Evolutionary conservation across 92 coral and sea anemone species (phyloP).

Genomic region (Siderastrea siderea): DNA sequence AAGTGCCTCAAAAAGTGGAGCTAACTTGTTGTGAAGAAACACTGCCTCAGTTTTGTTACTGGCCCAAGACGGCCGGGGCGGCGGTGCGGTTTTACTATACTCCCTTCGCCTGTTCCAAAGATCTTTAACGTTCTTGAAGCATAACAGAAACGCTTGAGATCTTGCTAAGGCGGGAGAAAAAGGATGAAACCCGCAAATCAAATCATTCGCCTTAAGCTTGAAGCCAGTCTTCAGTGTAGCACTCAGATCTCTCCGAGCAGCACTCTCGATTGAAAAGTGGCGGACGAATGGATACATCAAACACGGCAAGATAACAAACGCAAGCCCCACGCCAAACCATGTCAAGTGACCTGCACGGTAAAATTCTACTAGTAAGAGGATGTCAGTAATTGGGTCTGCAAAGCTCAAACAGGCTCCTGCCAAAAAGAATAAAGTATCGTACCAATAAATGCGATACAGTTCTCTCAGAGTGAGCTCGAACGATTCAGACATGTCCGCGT

Average conservation of each 20-base stretch:
- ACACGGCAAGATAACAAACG: conserved; percentile 43
- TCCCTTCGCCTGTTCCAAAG: background rate
- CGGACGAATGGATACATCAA: conserved; percentile 15
- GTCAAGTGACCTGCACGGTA: conserved; percentile 35
- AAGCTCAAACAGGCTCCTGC: conserved; percentile 21
- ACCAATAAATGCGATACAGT: conserved; percentile 33
- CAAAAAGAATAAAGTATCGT: conserved; percentile 32
- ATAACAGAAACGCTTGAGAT: conserved; percentile 12
- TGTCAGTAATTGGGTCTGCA: conserved; percentile 51
- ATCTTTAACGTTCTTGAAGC: conserved; percentile 13
- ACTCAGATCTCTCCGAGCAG: background rate
- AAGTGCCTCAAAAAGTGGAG: conserved; percentile 47
- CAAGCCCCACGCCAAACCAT: conserved; percentile 49
- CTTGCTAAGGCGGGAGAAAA: conserved; percentile 38
- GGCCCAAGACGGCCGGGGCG: background rate
- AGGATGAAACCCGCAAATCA: conserved; percentile 25
- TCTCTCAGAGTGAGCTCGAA: conserved; percentile 31
- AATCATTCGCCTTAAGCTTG: background rate
- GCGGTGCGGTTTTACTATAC: background rate
- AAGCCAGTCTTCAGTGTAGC: background rate
- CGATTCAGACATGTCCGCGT: conserved; percentile 7
- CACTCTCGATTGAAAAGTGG: conserved; percentile 13
- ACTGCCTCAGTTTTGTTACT: background rate
- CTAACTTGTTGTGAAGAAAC: conserved; percentile 16
- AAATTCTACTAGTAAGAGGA: conserved; percentile 31